These are phyloP conservation scores for Gallinago media DNA, from an alignment of 2,113 vertebrate genomes.

Conservation along the genomic window DNA sequence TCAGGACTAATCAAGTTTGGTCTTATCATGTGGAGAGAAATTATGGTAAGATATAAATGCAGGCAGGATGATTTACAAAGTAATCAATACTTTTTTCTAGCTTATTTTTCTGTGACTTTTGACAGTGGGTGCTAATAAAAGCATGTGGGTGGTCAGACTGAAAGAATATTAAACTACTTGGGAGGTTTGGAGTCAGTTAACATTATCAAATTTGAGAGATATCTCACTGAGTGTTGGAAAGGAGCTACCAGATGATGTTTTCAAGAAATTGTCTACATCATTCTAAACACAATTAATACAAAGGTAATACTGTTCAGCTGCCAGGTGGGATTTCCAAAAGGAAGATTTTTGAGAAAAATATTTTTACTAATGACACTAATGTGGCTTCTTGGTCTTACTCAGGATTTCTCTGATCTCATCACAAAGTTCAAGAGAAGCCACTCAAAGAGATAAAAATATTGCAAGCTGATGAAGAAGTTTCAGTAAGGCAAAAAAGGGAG, in stretches of 20 bases:
- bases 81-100: not conserved
- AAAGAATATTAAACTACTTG: not conserved
- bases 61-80: not conserved
- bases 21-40: not conserved
- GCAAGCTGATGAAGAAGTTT: not conserved
- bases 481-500: not conserved
- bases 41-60: not conserved
- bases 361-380: not conserved
- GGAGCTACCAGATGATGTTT: not conserved
- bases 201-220: not conserved
- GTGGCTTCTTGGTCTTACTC: not conserved
- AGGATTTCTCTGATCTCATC: not conserved
- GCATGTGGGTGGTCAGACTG: not conserved
- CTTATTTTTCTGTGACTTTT: not conserved
- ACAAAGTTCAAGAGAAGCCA: not conserved
- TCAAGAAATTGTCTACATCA: not conserved
- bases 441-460: not conserved
- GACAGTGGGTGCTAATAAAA: not conserved
- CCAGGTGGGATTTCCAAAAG: not conserved
- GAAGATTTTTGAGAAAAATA: not conserved
- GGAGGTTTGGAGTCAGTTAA: not conserved
- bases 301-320: not conserved
- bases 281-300: not conserved
- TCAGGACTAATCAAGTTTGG: not conserved
- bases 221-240: not conserved